phyloP scores from a whole-genome alignment of 2,113 vertebrate genomes.

The Lepus timidus region DNA sequence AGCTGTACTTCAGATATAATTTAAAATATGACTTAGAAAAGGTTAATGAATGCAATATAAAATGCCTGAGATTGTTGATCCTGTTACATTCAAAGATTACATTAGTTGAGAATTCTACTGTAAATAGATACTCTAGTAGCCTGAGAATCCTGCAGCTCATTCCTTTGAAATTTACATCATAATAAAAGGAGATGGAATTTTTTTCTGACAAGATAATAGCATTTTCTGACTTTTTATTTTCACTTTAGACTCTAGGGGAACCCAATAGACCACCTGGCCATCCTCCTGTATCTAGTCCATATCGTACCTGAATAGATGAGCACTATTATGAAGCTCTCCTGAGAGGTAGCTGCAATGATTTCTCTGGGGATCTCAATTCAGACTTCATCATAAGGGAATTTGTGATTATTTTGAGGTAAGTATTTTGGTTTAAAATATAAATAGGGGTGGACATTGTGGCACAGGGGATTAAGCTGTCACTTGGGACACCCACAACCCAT shows the following conservation, averaged over 20 bases:
- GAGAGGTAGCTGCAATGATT: not conserved
- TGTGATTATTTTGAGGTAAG: constrained; percentile 30
- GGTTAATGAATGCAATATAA: not conserved
- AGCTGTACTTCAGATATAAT: not conserved
- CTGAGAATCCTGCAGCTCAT: not conserved
- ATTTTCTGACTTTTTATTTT: not conserved
- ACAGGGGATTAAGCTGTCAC: too few relatives aligned
- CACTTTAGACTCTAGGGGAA: not conserved
- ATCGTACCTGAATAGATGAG: not conserved
- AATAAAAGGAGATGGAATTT: not conserved
- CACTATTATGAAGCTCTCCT: not conserved
- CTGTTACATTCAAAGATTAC: not conserved
- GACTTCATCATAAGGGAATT: not conserved
- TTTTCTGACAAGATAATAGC: not conserved
- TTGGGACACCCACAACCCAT: too few relatives aligned
- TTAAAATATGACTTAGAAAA: constrained; percentile 16
- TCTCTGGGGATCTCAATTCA: not conserved
- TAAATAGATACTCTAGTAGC: not conserved
- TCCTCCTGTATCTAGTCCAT: not conserved
- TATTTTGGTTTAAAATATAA: constrained; percentile 53
- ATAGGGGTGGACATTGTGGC: too few relatives aligned
- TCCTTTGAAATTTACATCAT: not conserved
- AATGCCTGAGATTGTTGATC: not conserved
- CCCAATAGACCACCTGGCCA: not conserved
- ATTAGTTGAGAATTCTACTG: not conserved